These are phyloP conservation scores for Myrmecophaga tridactyla DNA, from an alignment of 2,113 vertebrate species.

Conservation along the genomic window DNA sequence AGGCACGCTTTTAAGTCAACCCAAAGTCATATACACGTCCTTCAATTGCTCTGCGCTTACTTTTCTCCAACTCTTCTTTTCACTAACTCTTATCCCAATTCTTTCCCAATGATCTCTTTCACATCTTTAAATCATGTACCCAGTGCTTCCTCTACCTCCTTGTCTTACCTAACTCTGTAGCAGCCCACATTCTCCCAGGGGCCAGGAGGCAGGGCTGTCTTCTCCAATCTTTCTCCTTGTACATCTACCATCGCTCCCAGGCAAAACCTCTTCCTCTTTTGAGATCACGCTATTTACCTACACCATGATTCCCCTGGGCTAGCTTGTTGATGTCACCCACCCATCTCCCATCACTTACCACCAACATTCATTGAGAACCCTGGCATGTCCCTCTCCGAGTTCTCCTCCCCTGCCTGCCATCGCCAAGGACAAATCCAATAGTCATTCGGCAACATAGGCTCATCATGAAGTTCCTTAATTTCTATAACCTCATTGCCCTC, in stretches of 20 bases:
- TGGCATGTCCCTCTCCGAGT: not conserved
- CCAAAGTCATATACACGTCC: not conserved
- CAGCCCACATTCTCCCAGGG: not conserved
- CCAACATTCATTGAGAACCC: not conserved
- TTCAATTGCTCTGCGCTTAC: not conserved
- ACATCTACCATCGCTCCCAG: not conserved
- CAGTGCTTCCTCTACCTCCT: not conserved
- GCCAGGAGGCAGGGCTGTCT: not conserved
- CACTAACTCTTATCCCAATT: not conserved
- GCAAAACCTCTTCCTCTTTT: not conserved
- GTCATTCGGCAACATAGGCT: not conserved
- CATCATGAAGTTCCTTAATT: not conserved
- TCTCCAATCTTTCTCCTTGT: not conserved
- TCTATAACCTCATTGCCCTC: not conserved
- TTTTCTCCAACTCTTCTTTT: not conserved
- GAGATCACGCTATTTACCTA: not conserved
- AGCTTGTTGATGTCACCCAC: not conserved
- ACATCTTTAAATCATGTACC: not conserved
- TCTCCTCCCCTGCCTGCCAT: not conserved
- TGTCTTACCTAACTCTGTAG: not conserved
- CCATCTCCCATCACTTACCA: not conserved
- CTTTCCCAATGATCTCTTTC: not conserved
- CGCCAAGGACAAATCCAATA: not conserved
- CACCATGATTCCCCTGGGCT: not conserved
- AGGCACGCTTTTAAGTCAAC: not conserved